Evolutionary conservation across 2,113 vertebrate species (phyloP).

Genomic region (Prinia subflava): DNA sequence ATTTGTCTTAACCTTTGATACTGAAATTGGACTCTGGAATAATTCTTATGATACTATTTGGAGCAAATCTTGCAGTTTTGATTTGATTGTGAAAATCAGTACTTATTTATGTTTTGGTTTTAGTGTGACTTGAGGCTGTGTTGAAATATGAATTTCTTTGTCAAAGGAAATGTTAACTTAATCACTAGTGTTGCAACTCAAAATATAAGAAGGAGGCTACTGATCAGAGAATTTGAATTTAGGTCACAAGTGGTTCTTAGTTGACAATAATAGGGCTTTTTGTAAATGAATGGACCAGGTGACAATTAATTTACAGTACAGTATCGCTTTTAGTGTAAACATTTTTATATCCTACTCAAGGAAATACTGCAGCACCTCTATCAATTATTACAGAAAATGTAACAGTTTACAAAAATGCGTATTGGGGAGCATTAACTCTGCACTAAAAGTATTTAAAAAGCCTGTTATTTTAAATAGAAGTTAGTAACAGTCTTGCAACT

Average conservation of each 20-base stretch:
- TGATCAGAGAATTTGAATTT: not conserved
- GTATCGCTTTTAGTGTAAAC: not conserved
- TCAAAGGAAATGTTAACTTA: not conserved
- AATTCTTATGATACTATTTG: not conserved
- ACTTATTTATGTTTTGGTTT: not conserved
- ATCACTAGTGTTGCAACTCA: not conserved
- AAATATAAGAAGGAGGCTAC: not conserved
- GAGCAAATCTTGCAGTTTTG: not conserved
- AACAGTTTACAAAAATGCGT: not conserved
- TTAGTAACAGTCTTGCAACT: not conserved
- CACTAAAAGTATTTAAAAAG: not conserved
- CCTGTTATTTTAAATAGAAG: conserved; percentile 8
- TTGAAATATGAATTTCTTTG: conserved; percentile 9
- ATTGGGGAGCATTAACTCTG: conserved; percentile 2
- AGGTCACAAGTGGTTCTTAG: conserved; percentile 10
- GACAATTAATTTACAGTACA: conserved; percentile 21
- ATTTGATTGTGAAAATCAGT: not conserved
- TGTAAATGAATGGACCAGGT: conserved; percentile 37
- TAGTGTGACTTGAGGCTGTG: not conserved
- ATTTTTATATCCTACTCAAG: conserved; percentile 46
- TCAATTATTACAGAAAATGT: not conserved
- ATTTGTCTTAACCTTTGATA: conserved; percentile 16
- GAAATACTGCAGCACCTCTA: not conserved
- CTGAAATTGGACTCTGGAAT: not conserved
- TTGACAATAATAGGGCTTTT: conserved; percentile 46